These are phyloP conservation scores for Anguilla japonica DNA, from an alignment of 2,113 vertebrate genomes.

Conservation along the genomic window DNA sequence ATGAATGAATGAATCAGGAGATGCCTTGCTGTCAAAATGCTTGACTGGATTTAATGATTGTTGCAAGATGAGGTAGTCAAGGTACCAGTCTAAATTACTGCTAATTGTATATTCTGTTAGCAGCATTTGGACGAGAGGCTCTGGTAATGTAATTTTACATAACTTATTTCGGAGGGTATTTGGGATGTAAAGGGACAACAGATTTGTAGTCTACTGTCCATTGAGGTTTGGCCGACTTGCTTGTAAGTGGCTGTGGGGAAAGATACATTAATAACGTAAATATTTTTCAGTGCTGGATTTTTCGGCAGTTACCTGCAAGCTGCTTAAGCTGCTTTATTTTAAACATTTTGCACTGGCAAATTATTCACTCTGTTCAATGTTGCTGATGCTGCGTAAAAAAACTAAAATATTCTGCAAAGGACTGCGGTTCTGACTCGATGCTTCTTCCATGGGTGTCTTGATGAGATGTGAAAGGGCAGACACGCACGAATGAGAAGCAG, in stretches of 20 bases:
- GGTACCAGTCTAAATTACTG: neutral
- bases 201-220: neutral
- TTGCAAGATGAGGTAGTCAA: neutral
- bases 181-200: neutral
- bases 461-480: neutral
- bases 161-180: conserved; percentile 10
- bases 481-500: too few relatives aligned
- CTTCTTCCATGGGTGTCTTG: neutral
- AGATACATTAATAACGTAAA: neutral
- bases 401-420: neutral
- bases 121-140: neutral
- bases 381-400: neutral
- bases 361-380: neutral
- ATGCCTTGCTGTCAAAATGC: neutral
- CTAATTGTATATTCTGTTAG: neutral
- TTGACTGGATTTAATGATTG: neutral
- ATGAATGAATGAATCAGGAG: neutral
- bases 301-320: neutral
- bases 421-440: neutral
- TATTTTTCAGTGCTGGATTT: neutral
- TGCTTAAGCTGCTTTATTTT: neutral
- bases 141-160: neutral
- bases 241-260: neutral
- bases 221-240: neutral
- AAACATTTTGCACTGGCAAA: neutral